Evolutionary conservation across 2,797 vertebrate species (phyloP).

Genomic region (Pangasius sanitwongsei): DNA sequence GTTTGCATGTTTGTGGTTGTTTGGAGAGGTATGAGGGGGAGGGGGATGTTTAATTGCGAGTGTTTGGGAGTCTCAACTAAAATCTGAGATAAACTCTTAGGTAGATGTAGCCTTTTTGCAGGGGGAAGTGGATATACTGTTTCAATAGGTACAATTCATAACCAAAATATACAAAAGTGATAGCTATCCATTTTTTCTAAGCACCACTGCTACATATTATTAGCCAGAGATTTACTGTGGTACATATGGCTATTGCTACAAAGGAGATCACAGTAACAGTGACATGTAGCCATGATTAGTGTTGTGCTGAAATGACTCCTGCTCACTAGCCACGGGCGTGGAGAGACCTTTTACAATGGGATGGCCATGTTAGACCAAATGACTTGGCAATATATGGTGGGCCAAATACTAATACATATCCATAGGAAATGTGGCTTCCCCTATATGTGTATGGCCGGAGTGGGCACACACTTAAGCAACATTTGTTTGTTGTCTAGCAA

Average conservation of each 20-base stretch:
- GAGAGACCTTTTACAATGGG: not conserved
- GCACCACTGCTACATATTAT: not conserved
- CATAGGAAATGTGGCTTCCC: not conserved
- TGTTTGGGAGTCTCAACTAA: conserved; percentile 27
- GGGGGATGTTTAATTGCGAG: conserved; percentile 12
- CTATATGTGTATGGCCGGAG: not conserved
- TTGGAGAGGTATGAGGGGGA: conserved; percentile 21
- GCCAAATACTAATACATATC: not conserved
- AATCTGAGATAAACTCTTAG: conserved; percentile 13
- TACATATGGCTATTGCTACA: not conserved
- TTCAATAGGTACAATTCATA: not conserved
- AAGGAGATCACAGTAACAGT: not conserved
- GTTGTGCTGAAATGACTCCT: not conserved
- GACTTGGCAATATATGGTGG: not conserved
- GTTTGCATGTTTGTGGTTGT: conserved; percentile 31
- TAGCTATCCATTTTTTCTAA: not conserved
- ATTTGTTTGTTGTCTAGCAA: not conserved
- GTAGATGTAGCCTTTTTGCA: not conserved
- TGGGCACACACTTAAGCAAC: not conserved
- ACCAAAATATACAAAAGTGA: not conserved
- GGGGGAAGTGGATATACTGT: not conserved
- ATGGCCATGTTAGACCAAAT: not conserved
- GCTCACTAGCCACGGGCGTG: not conserved
- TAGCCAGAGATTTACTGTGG: not conserved
- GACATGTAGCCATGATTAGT: not conserved